A percentile compares a stretch with the other conserved stretches of the same genome.
Conservation (phyloP, 35 echinoderm and acorn worm genomes). For the Hemicentrotus pulcherrimus region DNA sequence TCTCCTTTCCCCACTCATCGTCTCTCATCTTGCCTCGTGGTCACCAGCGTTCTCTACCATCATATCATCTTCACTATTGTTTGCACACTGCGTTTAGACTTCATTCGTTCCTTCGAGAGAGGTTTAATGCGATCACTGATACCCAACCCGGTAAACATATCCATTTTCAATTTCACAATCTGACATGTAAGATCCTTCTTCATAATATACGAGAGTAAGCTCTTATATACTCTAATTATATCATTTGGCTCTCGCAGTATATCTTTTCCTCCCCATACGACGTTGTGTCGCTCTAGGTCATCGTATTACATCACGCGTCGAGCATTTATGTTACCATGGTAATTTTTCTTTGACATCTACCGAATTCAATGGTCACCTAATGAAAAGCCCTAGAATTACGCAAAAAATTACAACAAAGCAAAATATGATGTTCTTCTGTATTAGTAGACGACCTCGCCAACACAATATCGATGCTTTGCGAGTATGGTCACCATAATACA, state of each 20-base stretch:
- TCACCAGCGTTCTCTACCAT: background rate
- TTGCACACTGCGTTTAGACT: background rate
- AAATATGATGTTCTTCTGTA: background rate
- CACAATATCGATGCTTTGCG: too few species aligned
- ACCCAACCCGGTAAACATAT: background rate
- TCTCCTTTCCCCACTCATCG: background rate
- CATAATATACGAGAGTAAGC: background rate
- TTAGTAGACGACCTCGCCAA: too few species aligned
- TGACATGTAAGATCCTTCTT: background rate
- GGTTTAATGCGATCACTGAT: background rate
- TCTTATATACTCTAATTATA: background rate
- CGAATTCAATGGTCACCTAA: background rate
- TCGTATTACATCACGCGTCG: background rate
- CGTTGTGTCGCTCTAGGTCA: background rate
- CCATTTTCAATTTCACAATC: constrained; percentile 12
- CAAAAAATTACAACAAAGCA: background rate
- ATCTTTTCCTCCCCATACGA: background rate
- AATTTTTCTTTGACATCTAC: background rate
- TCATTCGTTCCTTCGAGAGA: background rate
- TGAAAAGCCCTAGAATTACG: background rate
- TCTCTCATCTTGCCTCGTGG: background rate
- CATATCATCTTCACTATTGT: background rate
- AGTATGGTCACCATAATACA: too few species aligned
- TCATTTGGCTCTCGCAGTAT: background rate
- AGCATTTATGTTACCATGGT: background rate